A percentile compares a stretch with the other conserved stretches of the same genome.
Conservation (phyloP, 2,113 vertebrate species). For the Clarias batrachus region DNA sequence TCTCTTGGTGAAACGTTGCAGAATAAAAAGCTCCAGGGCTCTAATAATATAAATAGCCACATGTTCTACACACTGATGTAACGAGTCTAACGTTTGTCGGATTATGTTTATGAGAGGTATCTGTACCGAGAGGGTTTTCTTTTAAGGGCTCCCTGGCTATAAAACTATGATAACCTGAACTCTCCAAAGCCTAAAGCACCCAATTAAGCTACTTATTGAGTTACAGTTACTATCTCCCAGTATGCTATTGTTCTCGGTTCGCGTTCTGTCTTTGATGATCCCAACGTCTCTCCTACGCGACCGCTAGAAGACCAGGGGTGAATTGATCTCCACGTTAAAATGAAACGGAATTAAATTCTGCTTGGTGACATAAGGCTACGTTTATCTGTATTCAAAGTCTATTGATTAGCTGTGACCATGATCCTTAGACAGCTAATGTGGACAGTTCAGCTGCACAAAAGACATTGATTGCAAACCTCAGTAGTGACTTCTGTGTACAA, state of each 20-base stretch:
- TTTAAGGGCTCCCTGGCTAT: neutral
- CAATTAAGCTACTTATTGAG: neutral
- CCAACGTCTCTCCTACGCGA: neutral
- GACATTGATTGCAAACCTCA: constrained; percentile 34
- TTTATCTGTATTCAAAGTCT: constrained; percentile 21
- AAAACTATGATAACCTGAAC: neutral
- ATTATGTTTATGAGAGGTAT: neutral
- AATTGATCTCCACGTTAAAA: neutral
- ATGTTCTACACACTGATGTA: neutral
- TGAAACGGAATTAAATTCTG: neutral
- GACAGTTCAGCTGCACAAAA: neutral
- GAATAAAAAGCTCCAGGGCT: neutral
- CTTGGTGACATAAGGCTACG: neutral
- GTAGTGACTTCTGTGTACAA: constrained; percentile 20
- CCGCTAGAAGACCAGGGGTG: too few relatives aligned
- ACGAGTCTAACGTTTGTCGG: neutral
- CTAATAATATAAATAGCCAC: neutral
- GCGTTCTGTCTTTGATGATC: neutral
- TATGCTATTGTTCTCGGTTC: neutral
- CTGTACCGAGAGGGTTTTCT: neutral
- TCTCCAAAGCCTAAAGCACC: neutral
- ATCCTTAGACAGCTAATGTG: constrained; percentile 28
- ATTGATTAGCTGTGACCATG: neutral
- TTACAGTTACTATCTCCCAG: too few relatives aligned
- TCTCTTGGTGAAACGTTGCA: neutral